Evolutionary conservation across 2,113 vertebrate genomes (phyloP).

Genomic region (Propithecus coquereli): DNA sequence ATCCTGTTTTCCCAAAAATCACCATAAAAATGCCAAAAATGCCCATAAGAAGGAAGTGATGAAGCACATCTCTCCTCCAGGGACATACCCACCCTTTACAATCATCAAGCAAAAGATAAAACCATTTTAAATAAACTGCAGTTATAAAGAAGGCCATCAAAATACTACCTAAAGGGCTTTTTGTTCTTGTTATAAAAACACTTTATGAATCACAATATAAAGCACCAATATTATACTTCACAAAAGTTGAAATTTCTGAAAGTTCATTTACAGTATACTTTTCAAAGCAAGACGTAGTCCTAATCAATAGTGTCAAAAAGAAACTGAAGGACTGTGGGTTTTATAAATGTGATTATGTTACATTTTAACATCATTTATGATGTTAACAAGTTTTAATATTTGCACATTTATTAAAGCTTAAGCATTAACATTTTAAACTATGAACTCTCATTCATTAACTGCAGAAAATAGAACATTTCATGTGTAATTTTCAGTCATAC

Average conservation of each 20-base stretch:
- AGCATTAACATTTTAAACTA: constrained; percentile 22
- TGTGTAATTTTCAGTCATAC: background rate
- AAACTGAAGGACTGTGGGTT: background rate
- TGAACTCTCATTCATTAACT: background rate
- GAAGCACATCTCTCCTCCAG: background rate
- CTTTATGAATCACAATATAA: background rate
- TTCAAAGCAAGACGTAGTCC: background rate
- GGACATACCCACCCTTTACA: background rate
- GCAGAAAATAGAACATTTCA: background rate
- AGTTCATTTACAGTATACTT: background rate
- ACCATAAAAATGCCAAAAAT: background rate
- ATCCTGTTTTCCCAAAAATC: background rate
- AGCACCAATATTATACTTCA: background rate
- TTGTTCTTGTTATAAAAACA: background rate
- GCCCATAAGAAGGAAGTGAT: background rate
- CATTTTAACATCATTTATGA: constrained; percentile 17
- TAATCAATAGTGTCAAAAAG: constrained; percentile 8
- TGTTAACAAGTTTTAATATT: background rate
- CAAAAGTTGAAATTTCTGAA: constrained; percentile 28
- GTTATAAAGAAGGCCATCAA: background rate
- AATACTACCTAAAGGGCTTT: background rate
- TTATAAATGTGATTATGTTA: background rate
- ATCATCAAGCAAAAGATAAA: background rate
- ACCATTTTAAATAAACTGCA: background rate
- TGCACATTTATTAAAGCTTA: constrained; percentile 2